Evolutionary conservation across 2,797 vertebrate genomes (phyloP).

Genomic region (Benthosema pterotum): DNA sequence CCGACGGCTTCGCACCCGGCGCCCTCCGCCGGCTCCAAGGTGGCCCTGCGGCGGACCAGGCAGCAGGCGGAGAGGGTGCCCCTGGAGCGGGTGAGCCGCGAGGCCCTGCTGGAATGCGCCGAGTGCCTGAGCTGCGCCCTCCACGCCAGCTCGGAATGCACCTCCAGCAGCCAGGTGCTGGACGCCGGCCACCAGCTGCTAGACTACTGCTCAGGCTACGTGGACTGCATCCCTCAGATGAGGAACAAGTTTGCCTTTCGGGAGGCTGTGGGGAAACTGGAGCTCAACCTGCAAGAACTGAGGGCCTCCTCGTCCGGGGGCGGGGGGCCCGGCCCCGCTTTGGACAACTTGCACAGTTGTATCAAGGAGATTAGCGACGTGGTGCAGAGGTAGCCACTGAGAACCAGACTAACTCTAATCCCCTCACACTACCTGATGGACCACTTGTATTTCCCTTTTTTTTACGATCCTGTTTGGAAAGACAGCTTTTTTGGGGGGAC

Average conservation of each 20-base stretch:
- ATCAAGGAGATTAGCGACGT: conserved; percentile 98
- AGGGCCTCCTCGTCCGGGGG: conserved; percentile 90
- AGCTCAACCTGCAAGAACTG: conserved; percentile 96
- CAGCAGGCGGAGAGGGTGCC: conserved; percentile 88
- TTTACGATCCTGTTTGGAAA: conserved; percentile 53
- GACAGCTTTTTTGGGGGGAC: conserved; percentile 61
- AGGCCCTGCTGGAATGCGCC: conserved; percentile 92
- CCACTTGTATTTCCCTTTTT: conserved; percentile 52
- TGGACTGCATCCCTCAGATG: conserved; percentile 97
- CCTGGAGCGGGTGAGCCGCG: conserved; percentile 92
- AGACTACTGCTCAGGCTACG: conserved; percentile 98
- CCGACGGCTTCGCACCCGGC: conserved; percentile 49
- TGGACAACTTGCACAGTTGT: conserved; percentile 95
- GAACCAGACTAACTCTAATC: conserved; percentile 32
- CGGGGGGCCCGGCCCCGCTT: conserved; percentile 84
- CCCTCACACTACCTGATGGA: conserved; percentile 34
- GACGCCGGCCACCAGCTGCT: conserved; percentile 97
- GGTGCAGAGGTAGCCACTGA: conserved; percentile 97
- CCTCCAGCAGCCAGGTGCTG: conserved; percentile 92
- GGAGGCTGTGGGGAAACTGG: conserved; percentile 96
- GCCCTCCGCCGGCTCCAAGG: conserved; percentile 81
- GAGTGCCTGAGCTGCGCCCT: conserved; percentile 90
- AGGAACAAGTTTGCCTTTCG: conserved; percentile 99
- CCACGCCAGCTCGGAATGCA: conserved; percentile 78
- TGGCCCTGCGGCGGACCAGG: conserved; percentile 88